Evolutionary conservation across 2,797 vertebrate genomes (phyloP), one percentile per base, ranked within the genome.

Genomic region (Erithacus rubecula): DNA sequence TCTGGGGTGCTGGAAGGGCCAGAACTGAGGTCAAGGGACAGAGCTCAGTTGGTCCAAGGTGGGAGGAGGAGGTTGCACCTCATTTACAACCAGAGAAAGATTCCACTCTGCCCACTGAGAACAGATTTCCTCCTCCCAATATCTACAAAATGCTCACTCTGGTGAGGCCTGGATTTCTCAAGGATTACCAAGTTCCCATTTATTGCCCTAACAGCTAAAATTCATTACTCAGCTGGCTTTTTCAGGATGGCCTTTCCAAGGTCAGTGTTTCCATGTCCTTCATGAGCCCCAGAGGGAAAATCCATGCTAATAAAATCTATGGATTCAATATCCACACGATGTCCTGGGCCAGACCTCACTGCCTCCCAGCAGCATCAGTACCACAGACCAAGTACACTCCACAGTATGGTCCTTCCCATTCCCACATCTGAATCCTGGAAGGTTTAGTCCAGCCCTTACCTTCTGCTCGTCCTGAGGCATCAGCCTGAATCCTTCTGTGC

Each of bases 131-230:
- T 94, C n/a, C 75, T 91, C 78, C 36, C 49, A 64, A 5, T 29
- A 52, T 62, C 53, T 71, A 58, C 51, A 41, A 34, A 81, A 47
- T 20, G 11, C 52, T 84, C 10, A 2, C 23, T 89, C 68, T 85
- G 79, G 37, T 37, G 62, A 51, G 58, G 74, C 26, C 64, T 87
- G 67, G 46, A 49, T 63, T 93, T 94, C 82, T 32, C 1, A 0
- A 83, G 65, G 70, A 89, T 63, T 16, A 69, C 23, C 60, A 67
- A 82, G 34, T 64, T 68, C 74, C 64, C 60, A 53, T 83, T 93
- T 77, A 93, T 75, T 85, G 51, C 71, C 53, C 87, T 64, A 80
- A 71, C 63, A 71, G 75, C 79, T 91, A 92, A 62, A 93, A 88
- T 63, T 85, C 51, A 43, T 85, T 72, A 63, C n/a, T 70, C 4